Base-by-base conservation (phyloP, 2,113 vertebrate genomes). In the Vireo altiloquus region DNA sequence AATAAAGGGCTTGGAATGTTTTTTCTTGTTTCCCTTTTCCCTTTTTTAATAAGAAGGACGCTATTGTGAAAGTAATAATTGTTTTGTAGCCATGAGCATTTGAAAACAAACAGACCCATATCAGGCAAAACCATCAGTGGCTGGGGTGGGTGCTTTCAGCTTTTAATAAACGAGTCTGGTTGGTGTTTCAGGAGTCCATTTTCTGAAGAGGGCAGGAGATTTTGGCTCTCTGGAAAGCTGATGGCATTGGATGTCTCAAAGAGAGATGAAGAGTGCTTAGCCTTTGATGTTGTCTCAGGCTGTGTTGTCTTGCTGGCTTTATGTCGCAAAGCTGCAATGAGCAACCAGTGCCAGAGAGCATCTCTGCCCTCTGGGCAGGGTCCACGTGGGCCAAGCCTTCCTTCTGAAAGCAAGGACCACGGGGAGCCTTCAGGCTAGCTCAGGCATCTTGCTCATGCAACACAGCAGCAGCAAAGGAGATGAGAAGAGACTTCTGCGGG, bases 31-130 rank as follows among this genome's bases (percentile, higher is more conserved):
- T 61, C 39, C 42, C 25, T 57, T 71, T 84, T 14, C 33, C 33
- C 20, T 24, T 90, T 74, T 87, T 52, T 65, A 94, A 79, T 69
- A 92, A 91, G 87, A 79, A 82, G 53, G 44, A 63, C 17, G 6
- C 89, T 82, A 46, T 94, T 94, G 91, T 92, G 85, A 61, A 77
- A 74, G 53, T 19, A 63, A 39, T 35, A 23, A 82, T 94, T 95
- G 87, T 85, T 89, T 87, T 33, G 89, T 84, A 76, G 56, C 70
- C 21, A 13, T 22, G 84, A 83, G 69, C 21, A 3, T 44, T 82
- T 94, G 87, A 69, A 95, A 94, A 79, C 89, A 95, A 90, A 94
- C 83, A 87, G 35, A 13, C 52, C 8, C 23, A 0, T 97, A 88
- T 92, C 94, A 70, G 54, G 70, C 42, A 63, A 59, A 72, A 9